These are phyloP conservation scores for Helostoma temminkii DNA, from an alignment of 2,797 vertebrate species.

Conservation along the genomic window DNA sequence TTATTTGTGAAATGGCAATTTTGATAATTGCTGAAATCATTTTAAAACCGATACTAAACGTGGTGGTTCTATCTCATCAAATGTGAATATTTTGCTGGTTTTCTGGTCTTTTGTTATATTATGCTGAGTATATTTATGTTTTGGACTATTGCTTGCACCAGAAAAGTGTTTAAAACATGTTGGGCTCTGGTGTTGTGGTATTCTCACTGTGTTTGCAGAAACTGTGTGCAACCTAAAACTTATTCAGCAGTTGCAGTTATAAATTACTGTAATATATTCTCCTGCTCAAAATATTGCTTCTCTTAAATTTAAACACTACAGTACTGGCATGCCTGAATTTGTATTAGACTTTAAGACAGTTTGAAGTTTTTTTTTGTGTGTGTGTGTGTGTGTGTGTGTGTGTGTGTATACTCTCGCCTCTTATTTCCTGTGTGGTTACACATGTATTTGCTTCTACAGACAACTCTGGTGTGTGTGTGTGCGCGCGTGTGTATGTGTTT, in stretches of 20 bases:
- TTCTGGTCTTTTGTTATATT: background rate
- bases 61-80: background rate
- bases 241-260: too few relatives aligned
- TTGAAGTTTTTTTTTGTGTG: slow-evolving; percentile 21
- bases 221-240: too few relatives aligned
- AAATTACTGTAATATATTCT: too few relatives aligned
- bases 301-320: background rate
- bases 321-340: background rate
- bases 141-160: background rate
- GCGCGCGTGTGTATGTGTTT: slow-evolving; percentile 25
- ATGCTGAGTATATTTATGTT: background rate
- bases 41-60: background rate
- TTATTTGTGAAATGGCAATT: background rate
- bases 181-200: too few relatives aligned
- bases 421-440: slow-evolving; percentile 75
- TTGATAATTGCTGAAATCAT: too few relatives aligned
- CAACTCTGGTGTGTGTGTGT: slow-evolving; percentile 8
- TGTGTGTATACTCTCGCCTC: slow-evolving; percentile 4
- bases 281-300: too few relatives aligned
- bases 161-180: background rate
- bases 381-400: too few relatives aligned
- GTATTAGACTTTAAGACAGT: too few relatives aligned
- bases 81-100: background rate
- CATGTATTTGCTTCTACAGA: slow-evolving; percentile 35
- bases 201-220: too few relatives aligned